Evolutionary conservation across 2,113 vertebrate genomes (phyloP).

Genomic region (Laticauda colubrina): DNA sequence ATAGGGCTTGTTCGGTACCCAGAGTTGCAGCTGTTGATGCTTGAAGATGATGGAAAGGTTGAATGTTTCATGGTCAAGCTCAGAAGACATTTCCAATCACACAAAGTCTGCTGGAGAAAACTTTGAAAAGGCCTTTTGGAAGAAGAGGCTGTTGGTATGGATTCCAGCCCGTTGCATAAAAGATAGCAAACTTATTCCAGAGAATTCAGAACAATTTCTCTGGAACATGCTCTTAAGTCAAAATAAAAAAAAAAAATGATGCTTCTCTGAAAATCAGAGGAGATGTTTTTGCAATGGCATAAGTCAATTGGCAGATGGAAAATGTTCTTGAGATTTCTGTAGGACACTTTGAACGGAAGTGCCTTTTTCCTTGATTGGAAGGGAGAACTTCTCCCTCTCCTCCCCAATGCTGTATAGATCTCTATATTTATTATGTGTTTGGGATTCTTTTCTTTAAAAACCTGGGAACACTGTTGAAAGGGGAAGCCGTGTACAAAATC

Average conservation of each 20-base stretch:
- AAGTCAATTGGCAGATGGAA: neutral
- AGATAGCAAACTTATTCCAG: neutral
- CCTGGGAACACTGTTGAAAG: neutral
- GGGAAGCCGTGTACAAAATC: neutral
- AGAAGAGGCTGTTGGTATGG: too few relatives aligned
- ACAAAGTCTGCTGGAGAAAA: neutral
- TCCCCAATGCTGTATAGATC: neutral
- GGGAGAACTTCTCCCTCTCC: neutral
- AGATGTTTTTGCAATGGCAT: neutral
- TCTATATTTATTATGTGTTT: slow-evolving; percentile 20
- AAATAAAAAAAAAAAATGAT: neutral
- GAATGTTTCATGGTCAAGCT: neutral
- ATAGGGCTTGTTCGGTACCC: neutral
- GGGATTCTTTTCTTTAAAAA: neutral
- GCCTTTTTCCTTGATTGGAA: neutral
- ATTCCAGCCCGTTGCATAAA: neutral
- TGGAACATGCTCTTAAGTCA: neutral
- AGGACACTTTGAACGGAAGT: neutral
- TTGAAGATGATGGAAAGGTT: neutral
- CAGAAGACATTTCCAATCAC: neutral
- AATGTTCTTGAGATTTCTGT: neutral
- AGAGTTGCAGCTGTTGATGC: neutral
- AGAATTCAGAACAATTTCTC: neutral
- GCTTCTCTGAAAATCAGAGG: neutral
- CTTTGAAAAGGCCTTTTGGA: neutral